Conservation (phyloP, 2,113 vertebrate genomes). For the Ibidorhyncha struthersii region DNA sequence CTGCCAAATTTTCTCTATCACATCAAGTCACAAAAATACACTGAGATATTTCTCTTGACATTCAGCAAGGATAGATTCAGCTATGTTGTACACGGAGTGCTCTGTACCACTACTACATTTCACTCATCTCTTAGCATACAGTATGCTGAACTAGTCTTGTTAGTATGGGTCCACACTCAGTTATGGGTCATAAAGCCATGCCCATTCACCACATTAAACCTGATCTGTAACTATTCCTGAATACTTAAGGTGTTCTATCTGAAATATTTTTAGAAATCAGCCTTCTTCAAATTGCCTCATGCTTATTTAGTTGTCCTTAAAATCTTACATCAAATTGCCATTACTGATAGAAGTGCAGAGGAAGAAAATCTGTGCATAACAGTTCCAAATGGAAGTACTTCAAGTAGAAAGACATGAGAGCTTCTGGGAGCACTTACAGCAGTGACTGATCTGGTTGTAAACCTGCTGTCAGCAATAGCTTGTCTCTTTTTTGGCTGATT, state of each 20-base stretch:
- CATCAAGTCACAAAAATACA: background rate
- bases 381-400: conserved; percentile 31
- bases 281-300: background rate
- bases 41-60: background rate
- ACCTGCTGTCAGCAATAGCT: background rate
- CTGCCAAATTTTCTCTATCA: background rate
- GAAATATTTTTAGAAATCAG: background rate
- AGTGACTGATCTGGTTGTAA: conserved; percentile 13
- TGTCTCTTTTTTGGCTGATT: background rate
- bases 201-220: background rate
- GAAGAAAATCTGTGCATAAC: background rate
- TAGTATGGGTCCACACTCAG: background rate
- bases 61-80: background rate
- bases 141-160: background rate
- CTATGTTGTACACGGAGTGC: background rate
- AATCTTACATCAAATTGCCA: background rate
- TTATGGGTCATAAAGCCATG: background rate
- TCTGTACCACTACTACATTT: background rate
- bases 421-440: background rate
- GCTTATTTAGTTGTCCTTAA: background rate
- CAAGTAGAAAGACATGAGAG: background rate
- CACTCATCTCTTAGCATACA: background rate
- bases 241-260: background rate
- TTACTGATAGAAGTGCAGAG: background rate
- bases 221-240: background rate